Conservation (phyloP, 1,140 invertebrate species). For the Helicoverpa armigera region DNA sequence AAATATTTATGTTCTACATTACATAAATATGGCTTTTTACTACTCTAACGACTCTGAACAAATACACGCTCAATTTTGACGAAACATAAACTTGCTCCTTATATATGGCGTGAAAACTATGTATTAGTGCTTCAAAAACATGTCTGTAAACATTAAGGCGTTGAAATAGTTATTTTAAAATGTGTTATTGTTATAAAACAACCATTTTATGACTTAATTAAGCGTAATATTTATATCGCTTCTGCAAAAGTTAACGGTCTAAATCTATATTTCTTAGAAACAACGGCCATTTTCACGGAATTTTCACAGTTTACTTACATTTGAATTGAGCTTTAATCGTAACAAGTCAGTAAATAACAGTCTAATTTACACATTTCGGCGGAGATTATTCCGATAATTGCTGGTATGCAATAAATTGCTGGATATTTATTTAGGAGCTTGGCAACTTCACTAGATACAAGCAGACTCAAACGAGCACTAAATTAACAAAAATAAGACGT, state of each 20-base stretch:
- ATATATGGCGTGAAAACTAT: slow-evolving; percentile 10
- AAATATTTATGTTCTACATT: slow-evolving; percentile 31
- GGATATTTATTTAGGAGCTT: background rate
- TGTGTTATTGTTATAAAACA: slow-evolving; percentile 39
- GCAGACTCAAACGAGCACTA: background rate
- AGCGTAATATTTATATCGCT: slow-evolving; percentile 50
- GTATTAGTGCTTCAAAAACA: background rate
- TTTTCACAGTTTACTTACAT: background rate
- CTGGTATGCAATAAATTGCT: slow-evolving; percentile 5
- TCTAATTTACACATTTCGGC: background rate
- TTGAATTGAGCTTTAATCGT: background rate
- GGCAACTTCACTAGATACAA: background rate
- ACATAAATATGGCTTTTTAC: slow-evolving; percentile 34
- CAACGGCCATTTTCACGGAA: slow-evolving; percentile 20
- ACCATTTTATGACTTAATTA: slow-evolving; percentile 49
- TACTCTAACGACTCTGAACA: slow-evolving; percentile 14
- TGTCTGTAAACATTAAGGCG: background rate
- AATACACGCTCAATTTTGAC: slow-evolving; percentile 29
- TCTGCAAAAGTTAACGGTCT: slow-evolving; percentile 37
- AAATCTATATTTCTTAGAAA: slow-evolving; percentile 45
- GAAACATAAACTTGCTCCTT: slow-evolving; percentile 6
- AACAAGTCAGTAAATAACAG: slow-evolving; percentile 7
- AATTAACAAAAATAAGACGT: slow-evolving; percentile 27
- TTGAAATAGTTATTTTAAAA: slow-evolving; percentile 29
- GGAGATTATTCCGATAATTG: background rate